Evolutionary conservation across 64 coral and sea anemone genomes (phyloP), one percentile per base, ranked within the genome.

Genomic region (Montipora sp.): DNA sequence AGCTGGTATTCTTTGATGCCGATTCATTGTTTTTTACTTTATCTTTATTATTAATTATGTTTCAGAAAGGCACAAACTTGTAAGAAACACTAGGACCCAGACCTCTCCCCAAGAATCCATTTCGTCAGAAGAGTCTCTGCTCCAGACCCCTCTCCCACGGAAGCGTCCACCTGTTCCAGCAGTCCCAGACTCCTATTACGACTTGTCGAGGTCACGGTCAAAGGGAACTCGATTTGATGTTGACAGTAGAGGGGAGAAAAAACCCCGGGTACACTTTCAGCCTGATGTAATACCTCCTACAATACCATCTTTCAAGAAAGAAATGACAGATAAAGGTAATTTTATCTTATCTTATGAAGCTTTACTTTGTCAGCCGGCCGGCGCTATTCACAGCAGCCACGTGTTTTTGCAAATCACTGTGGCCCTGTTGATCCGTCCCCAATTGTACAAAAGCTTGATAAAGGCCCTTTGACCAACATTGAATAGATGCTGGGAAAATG

Each of bases 131-230:
- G 94, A 93, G 36, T 94, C 94, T 10, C 92, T 86, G 21, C 92
- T 99, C 10, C 94, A 99, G 88, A 99, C 98, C 18, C 98, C 98
- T 57, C 94, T 99, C 20, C 98, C 98, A 43, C 72, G 98, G 2
- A 99, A 96, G 81, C 71, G 80, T 4, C 94, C 92, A 2, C 98
- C 98, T 1, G 60, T 91, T 51, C 95, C 95, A 20, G 89, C 98
- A 1, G 60, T 91, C 65, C 95, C 95, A 20, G 91, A 92, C 66
- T 91, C 92, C 5, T 80, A 75, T 49, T 63, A 94, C 49, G 73
- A 75, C 71, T 14, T 81, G 19, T 81, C 77, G 19, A 90, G 19
- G 15, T 94, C 88, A 27, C 59, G 77, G 45, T 8, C 66, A 50
- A 71, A 87, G 14, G 63, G 77, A 47, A 22, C 77, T 50, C 71